Evolutionary conservation across 1,140 invertebrate species (phyloP).

Genomic region (Lepidurus apus): DNA sequence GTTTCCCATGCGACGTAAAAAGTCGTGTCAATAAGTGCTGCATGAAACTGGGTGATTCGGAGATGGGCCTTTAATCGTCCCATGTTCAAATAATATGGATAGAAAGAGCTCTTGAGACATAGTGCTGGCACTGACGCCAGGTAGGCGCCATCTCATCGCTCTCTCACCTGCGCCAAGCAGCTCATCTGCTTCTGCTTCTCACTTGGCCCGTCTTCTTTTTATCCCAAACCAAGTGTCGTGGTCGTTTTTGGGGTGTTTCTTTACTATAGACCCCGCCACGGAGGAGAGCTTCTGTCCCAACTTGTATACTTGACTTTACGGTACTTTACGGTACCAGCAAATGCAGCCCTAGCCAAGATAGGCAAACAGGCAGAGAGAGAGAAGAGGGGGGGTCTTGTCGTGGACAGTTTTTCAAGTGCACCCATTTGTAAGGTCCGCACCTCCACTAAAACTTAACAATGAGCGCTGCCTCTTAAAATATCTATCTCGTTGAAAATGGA

Average conservation of each 20-base stretch:
- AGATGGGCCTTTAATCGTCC: conserved; percentile 21
- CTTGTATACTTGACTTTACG: neutral
- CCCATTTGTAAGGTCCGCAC: neutral
- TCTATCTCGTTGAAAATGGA: neutral
- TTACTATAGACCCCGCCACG: neutral
- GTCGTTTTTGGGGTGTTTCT: neutral
- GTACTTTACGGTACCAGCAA: neutral
- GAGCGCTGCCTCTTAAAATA: neutral
- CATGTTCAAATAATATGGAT: neutral
- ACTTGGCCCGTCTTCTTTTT: neutral
- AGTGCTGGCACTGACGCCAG: conserved; percentile 14
- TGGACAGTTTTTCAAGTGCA: neutral
- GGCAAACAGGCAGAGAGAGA: neutral
- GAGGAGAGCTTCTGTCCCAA: conserved; percentile 9
- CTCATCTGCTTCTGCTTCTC: conserved; percentile 17
- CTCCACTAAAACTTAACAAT: neutral
- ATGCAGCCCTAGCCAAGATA: neutral
- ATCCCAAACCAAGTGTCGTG: neutral
- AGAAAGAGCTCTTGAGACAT: neutral
- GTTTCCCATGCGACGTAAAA: neutral
- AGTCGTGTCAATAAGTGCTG: neutral
- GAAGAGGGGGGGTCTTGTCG: neutral
- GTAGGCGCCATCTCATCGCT: conserved; percentile 13
- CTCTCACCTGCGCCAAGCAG: neutral
- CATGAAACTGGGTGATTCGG: conserved; percentile 9